These are phyloP conservation scores for Schizopygopsis pylzovi DNA, from an alignment of 2,797 vertebrate genomes.

Conservation along the genomic window DNA sequence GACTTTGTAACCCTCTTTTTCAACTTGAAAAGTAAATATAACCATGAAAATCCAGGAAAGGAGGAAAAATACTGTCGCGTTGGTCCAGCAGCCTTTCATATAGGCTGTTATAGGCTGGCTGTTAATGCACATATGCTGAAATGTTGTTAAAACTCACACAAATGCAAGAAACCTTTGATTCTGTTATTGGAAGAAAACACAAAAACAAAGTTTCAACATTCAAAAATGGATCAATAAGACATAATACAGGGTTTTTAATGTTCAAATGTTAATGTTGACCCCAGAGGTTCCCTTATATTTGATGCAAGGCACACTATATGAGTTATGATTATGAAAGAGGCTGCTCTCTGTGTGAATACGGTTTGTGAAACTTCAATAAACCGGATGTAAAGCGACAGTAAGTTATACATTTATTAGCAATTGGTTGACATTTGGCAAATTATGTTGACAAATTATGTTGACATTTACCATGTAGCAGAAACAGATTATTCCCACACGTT, in stretches of 20 bases:
- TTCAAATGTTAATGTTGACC: neutral
- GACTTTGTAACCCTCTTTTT: neutral
- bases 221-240: neutral
- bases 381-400: neutral
- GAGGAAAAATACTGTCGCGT: neutral
- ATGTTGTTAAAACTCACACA: neutral
- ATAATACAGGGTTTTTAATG: neutral
- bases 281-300: neutral
- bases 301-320: neutral
- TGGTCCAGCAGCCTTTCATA: slow-evolving; percentile 6
- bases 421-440: slow-evolving; percentile 17
- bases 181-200: neutral
- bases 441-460: no score
- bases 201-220: neutral
- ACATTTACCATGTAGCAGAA: neutral
- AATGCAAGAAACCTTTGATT: neutral
- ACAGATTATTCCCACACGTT: slow-evolving; percentile 70
- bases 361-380: neutral
- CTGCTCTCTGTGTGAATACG: neutral
- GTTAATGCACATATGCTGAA: neutral
- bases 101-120: neutral
- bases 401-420: neutral
- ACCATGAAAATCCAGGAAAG: neutral
- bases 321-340: neutral
- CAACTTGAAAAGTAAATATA: slow-evolving; percentile 29